Percentiles rank a stretch among this genome's conserved stretches.
These are phyloP conservation scores for Tragulus kanchil DNA, from an alignment of 2,113 vertebrate genomes.

Conservation along the genomic window DNA sequence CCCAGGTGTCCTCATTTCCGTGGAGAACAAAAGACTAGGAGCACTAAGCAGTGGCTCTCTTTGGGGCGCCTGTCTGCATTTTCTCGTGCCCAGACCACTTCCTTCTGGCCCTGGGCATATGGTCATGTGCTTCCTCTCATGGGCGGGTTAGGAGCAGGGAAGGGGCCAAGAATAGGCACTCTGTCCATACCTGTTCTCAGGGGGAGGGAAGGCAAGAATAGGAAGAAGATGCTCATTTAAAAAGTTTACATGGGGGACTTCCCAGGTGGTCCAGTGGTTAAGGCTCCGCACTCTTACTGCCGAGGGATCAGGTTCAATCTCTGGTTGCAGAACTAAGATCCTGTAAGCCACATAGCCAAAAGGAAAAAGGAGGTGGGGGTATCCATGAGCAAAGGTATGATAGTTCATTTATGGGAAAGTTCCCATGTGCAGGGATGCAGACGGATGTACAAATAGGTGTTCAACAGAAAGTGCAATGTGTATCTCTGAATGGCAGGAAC, in stretches of 20 bases:
- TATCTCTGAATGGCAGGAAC: not conserved
- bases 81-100: conserved; percentile 35
- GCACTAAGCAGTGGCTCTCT: not conserved
- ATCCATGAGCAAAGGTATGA: rapidly evolving
- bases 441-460: not conserved
- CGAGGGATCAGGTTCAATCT: not conserved
- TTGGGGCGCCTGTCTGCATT: not conserved
- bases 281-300: not conserved
- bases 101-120: conserved; percentile 46
- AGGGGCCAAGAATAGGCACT: too few relatives aligned
- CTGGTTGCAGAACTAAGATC: not conserved
- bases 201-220: not conserved
- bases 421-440: rapidly evolving
- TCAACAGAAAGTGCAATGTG: rapidly evolving
- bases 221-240: not conserved
- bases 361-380: not conserved
- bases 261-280: not conserved
- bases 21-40: rapidly evolving
- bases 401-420: not conserved
- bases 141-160: not conserved
- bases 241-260: not conserved
- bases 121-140: conserved; percentile 63
- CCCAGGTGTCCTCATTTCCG: rapidly evolving
- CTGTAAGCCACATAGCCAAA: not conserved
- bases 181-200: rapidly evolving